Percentiles rank a stretch among this genome's conserved stretches.
These are phyloP conservation scores for Drosophila nr. perissopoda DNA, from an alignment of 2,888 invertebrate genomes.

Conservation along the genomic window DNA sequence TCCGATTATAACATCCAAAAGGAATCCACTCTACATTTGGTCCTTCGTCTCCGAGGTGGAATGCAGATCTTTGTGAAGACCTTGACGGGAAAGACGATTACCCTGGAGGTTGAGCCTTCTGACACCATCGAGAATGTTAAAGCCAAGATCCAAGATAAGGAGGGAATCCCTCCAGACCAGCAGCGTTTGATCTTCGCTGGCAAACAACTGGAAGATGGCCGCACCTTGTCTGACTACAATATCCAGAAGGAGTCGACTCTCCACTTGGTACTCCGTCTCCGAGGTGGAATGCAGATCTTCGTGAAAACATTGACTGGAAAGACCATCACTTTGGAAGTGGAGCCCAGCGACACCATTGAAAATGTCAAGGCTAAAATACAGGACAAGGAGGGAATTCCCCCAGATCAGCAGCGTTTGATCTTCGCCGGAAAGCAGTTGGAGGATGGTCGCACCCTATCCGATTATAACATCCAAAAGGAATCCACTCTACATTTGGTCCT, in stretches of 20 bases:
- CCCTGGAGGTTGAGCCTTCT: conserved; percentile 49
- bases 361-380: conserved; percentile 64
- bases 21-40: conserved; percentile 57
- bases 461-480: conserved; percentile 63
- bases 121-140: conserved; percentile 65
- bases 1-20: conserved; percentile 61
- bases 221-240: conserved; percentile 58
- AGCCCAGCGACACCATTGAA: conserved; percentile 52
- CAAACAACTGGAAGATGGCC: conserved; percentile 63
- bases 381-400: conserved; percentile 63
- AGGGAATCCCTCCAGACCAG: conserved; percentile 63
- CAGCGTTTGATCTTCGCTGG: conserved; percentile 65
- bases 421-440: conserved; percentile 63
- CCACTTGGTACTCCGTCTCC: conserved; percentile 56
- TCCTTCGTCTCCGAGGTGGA: conserved; percentile 56
- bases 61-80: conserved; percentile 68
- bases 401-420: conserved; percentile 65
- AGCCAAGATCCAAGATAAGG: conserved; percentile 64
- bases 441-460: conserved; percentile 59
- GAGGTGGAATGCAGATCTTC: conserved; percentile 63
- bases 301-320: conserved; percentile 62
- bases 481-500: conserved; percentile 58
- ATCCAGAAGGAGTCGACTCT: conserved; percentile 63
- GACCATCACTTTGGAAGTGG: conserved; percentile 54
- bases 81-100: conserved; percentile 57